Percentiles rank a stretch among this genome's conserved stretches.
phyloP scores from a whole-genome alignment of 2,888 invertebrate species.

The Sinohyriopsis cumingii region DNA sequence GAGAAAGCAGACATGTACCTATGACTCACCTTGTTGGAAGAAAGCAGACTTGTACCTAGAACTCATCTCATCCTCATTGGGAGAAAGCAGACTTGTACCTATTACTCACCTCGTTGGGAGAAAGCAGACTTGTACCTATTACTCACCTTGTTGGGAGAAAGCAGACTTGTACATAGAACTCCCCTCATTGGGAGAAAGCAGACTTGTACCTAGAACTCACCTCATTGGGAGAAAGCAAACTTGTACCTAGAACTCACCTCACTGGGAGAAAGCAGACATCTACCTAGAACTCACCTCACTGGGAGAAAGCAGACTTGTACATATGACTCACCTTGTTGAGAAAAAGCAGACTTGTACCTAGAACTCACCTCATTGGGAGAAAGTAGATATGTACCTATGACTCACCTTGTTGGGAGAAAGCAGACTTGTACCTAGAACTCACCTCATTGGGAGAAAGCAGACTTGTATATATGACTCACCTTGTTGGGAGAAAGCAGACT shows the following conservation, averaged over 20 bases:
- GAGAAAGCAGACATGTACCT: too few relatives aligned
- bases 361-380: constrained; percentile 47
- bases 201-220: constrained; percentile 42
- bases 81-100: constrained; percentile 53
- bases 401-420: constrained; percentile 53
- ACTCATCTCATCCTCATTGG: constrained; percentile 48
- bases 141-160: constrained; percentile 53
- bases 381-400: constrained; percentile 14
- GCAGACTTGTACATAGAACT: constrained; percentile 6
- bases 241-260: constrained; percentile 49
- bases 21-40: too few relatives aligned
- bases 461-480: constrained; percentile 30
- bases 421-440: constrained; percentile 4
- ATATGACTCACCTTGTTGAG: too few relatives aligned
- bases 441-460: constrained; percentile 61
- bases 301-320: too few relatives aligned
- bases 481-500: too few relatives aligned
- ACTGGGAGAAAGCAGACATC: constrained; percentile 51
- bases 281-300: too few relatives aligned
- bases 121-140: too few relatives aligned
- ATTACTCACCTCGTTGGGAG: too few relatives aligned
- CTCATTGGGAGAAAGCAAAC: constrained; percentile 53
- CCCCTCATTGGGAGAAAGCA: constrained; percentile 55
- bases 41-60: too few relatives aligned
- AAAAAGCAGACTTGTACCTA: neutral